Base-by-base conservation (phyloP, 1,140 invertebrate species). In the Leptinotarsa defecta region DNA sequence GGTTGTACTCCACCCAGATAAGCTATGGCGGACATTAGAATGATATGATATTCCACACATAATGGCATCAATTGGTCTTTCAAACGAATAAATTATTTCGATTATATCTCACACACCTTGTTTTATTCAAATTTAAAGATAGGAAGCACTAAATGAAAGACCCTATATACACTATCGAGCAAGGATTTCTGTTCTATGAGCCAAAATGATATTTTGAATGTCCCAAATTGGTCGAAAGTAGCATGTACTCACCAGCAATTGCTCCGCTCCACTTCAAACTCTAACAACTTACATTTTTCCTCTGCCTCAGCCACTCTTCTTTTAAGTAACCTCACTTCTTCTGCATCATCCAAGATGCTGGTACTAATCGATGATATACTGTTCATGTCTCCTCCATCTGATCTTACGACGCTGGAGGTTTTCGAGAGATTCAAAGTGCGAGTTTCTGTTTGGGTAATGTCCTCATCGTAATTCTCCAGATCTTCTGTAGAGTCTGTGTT, bases 231-330 rank as follows among this genome's bases (percentile, higher is more conserved):
- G 2, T 34, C 34, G 34, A 11, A 34, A 27, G 49, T 57, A n/a
- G 1, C 13, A 57, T 57, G 52, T 4, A 48, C 77, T 68, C 67
- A 81, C 80, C 78, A 71, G 61, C 70, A 63, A 24, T 76, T 78
- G 8, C 76, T 34, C 63, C 71, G 71, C 24, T 77, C 70, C 19
- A 77, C 75, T 73, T 81, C 77, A 43, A 62, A 52, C 43, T 79
- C 69, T 34, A 76, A 64, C 68, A 68, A 48, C 68, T 75, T 73
- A 15, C 68, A 17, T 68, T 71, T 74, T 3, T 48, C 19, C 63
- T 76, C 76, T 15, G 13, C 64, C 52, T 78, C 78, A 48, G 63
- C 49, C 1, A 76, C n/a, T 64, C 73, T 71, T 24, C 68, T 64
- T 48, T 70, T 73, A 3, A 75, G 48, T 8, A 63, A 17, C 52